Conservation (phyloP, 2,888 invertebrate genomes). For the Saturnia pavonia region DNA sequence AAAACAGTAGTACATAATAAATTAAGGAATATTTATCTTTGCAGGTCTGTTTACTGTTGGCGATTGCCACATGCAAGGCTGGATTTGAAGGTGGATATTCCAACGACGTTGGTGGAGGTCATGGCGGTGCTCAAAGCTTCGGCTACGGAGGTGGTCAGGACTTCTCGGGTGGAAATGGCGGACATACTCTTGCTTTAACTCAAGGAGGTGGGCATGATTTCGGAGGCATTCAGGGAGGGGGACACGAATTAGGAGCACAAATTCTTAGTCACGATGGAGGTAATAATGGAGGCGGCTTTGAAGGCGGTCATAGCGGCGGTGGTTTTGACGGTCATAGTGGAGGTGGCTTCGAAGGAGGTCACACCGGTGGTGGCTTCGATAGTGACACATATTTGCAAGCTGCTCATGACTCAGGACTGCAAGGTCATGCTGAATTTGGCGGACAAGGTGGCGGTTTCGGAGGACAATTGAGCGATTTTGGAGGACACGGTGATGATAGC, state of each 20-base stretch:
- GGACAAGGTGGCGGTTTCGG: conserved; percentile 32
- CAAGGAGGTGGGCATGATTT: conserved; percentile 43
- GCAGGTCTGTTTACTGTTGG: conserved; percentile 72
- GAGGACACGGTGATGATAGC: conserved; percentile 32
- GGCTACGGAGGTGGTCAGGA: conserved; percentile 42
- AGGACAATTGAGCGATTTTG: conserved; percentile 23
- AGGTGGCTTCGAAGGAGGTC: conserved; percentile 34
- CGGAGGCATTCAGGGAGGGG: conserved; percentile 29
- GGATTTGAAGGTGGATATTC: conserved; percentile 52
- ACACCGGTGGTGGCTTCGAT: conserved; percentile 45
- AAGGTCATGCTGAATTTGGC: conserved; percentile 39
- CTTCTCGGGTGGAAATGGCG: conserved; percentile 36
- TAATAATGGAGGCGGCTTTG: conserved; percentile 25
- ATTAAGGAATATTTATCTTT: conserved; percentile 36
- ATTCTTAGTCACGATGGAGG: conserved; percentile 28
- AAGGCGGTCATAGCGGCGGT: conserved; percentile 41
- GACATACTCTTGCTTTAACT: conserved; percentile 27
- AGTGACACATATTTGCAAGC: conserved; percentile 72
- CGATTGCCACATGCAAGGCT: conserved; percentile 71
- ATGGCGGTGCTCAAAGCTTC: conserved; percentile 44
- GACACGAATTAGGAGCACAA: conserved; percentile 29
- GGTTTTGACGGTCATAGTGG: conserved; percentile 38
- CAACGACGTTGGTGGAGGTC: conserved; percentile 48
- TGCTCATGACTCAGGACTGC: conserved; percentile 59
- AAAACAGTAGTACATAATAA: too few relatives aligned